Conservation (phyloP, 2,888 invertebrate species). For the Phrixothrix hirtus region DNA sequence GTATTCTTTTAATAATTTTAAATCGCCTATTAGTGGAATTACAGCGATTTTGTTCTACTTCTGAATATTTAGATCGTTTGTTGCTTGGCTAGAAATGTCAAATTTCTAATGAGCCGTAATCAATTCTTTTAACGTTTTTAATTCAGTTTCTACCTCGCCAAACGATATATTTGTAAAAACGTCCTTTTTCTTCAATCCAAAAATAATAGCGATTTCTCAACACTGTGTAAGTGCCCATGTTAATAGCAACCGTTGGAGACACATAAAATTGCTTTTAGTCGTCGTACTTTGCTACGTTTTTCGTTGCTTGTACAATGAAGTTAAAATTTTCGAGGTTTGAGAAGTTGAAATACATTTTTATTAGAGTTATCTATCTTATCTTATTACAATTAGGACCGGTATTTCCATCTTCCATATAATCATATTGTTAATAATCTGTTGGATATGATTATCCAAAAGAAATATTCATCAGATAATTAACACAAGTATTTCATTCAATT, state of each 20-base stretch:
- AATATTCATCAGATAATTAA: too few species aligned
- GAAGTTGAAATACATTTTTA: conserved; percentile 12
- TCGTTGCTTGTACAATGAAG: conserved; percentile 20
- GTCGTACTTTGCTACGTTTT: conserved; percentile 21
- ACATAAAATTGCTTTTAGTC: too few species aligned
- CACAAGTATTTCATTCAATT: too few species aligned
- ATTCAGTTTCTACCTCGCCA: conserved; percentile 24
- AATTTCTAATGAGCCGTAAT: conserved; percentile 23
- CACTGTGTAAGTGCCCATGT: conserved; percentile 25
- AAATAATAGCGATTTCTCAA: too few species aligned
- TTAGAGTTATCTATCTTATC: conserved; percentile 11
- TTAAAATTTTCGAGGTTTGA: conserved; percentile 25
- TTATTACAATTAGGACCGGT: too few species aligned
- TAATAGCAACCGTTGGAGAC: conserved; percentile 24
- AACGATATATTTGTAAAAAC: background rate
- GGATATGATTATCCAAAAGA: too few species aligned
- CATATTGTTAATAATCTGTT: too few species aligned
- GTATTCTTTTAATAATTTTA: conserved; percentile 25
- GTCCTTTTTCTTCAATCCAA: conserved; percentile 8
- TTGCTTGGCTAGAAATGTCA: conserved; percentile 25
- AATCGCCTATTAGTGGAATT: conserved; percentile 20
- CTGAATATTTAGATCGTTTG: conserved; percentile 18
- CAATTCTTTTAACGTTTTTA: conserved; percentile 22
- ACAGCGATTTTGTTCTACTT: conserved; percentile 28
- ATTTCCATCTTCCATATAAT: too few species aligned